Base-by-base conservation (phyloP, 2,797 vertebrate species). In the Phoxinus dragarum region DNA sequence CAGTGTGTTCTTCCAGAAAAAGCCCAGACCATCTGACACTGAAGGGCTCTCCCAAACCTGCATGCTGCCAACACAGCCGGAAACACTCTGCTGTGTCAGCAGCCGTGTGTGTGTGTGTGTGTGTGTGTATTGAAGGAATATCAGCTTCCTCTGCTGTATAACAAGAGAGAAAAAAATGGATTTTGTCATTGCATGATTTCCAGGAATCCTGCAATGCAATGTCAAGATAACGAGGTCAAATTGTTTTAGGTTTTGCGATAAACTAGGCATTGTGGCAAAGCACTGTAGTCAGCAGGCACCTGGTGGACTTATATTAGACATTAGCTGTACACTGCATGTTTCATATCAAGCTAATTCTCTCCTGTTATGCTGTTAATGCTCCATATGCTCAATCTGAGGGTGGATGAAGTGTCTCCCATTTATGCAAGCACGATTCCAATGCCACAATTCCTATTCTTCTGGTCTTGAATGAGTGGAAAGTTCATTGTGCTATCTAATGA, bases 11-110 rank as follows among this genome's bases (percentile, higher is more conserved):
- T 79, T 86, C 85, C 79, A 84, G 80, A 86, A 84, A 86, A 86
- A 88, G 85, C 82, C 81, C 66, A 56, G 67, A 86, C 88, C 88
- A 88, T 88, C 82, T 88, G 87, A 88, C 87, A 88, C 85, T 81
- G 79, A 86, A 88, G 85, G 88, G 82, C 82, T 88, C 82, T 88
- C 88, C 88, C 85, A 86, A 86, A 84, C 84, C 82, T 69, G 34
- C 85, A 83, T 82, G 47, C 34, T 85, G 85, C 79, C 69, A 88
- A 82, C 59, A 84, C 85, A 82, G 78, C 82, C 73, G 69, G 82
- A 80, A 88, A 47, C 79, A 79, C 82, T 67, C 67, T 86, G 85
- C 80, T 86, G 69, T 86, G 78, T 86, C 78, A 86, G 80, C 86
- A 77, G 36, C 76, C 76, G 11, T 69, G 36, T 88, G 79, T 44